phyloP scores from a whole-genome alignment of 2,113 vertebrate genomes.

The Engraulis encrasicolus region DNA sequence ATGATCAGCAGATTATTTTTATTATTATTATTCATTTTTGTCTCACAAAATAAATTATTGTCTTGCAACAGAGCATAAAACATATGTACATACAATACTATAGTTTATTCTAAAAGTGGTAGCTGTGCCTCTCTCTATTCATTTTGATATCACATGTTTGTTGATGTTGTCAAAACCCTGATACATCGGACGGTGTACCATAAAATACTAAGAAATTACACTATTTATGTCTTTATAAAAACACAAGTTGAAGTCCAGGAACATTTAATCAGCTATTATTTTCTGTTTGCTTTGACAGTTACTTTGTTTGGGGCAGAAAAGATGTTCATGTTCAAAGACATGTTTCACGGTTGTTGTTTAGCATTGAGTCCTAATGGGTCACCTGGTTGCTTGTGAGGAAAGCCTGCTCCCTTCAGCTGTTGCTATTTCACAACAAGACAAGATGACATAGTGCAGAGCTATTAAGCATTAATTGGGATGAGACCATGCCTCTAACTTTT shows the following conservation, averaged over 20 bases:
- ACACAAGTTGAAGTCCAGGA: neutral
- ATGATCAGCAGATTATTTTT: too few relatives aligned
- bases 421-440: neutral
- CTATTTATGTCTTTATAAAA: neutral
- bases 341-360: neutral
- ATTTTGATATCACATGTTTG: neutral
- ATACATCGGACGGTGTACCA: neutral
- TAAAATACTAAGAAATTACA: conserved; percentile 4
- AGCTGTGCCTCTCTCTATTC: neutral
- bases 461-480: neutral
- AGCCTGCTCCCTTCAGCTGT: neutral
- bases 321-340: neutral
- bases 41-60: too few relatives aligned
- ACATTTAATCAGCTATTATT: neutral
- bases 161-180: neutral
- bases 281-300: neutral
- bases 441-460: neutral
- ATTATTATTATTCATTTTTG: too few relatives aligned
- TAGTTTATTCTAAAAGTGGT: neutral
- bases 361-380: neutral
- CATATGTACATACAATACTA: neutral
- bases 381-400: neutral
- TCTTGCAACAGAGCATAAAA: neutral
- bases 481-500: neutral
- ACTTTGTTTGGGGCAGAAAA: neutral